phyloP scores from a whole-genome alignment of 2,113 vertebrate genomes.

The Centropus bengalensis region DNA sequence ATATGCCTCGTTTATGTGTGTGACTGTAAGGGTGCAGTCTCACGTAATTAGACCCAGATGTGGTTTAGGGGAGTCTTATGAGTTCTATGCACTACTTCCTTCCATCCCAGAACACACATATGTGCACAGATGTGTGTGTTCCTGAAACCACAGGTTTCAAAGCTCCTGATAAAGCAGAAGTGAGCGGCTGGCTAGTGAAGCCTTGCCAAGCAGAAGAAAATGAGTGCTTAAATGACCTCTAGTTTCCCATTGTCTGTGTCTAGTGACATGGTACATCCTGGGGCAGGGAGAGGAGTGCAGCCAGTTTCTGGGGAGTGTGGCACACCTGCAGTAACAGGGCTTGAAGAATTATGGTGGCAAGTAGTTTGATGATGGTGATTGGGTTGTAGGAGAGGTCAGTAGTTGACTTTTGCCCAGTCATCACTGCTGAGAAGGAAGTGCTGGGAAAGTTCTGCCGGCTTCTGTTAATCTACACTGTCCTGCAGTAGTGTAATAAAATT shows the following conservation, averaged over 20 bases:
- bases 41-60: not conserved
- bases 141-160: not conserved
- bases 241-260: conserved; percentile 2
- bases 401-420: not conserved
- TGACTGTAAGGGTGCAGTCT: not conserved
- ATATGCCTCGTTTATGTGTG: not conserved
- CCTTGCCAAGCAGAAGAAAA: conserved; percentile 1
- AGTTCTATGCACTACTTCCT: not conserved
- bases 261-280: conserved; percentile 11
- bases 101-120: not conserved
- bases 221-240: not conserved
- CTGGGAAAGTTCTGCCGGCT: not conserved
- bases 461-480: rapidly evolving
- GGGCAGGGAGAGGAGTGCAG: not conserved
- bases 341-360: not conserved
- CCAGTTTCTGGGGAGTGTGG: not conserved
- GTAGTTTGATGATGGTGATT: not conserved
- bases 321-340: not conserved
- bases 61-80: not conserved
- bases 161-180: not conserved
- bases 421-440: not conserved
- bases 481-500: not conserved
- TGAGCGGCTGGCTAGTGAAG: not conserved
- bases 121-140: rapidly evolving
- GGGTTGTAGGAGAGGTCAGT: not conserved